phyloP scores from a whole-genome alignment of 1,140 invertebrate species.

The Hestina assimilis region DNA sequence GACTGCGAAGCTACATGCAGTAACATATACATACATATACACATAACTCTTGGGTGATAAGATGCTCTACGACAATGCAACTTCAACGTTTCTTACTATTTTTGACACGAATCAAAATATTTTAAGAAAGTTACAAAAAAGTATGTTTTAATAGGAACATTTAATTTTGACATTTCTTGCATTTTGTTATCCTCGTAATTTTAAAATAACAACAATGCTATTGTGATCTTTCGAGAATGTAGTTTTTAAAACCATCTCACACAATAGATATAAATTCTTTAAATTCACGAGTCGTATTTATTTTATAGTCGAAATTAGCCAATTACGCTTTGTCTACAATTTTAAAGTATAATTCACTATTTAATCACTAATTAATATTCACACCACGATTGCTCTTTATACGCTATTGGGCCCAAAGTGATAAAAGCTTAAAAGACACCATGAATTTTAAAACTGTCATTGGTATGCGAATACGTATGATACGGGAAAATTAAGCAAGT shows the following conservation, averaged over 20 bases:
- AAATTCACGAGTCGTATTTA: slow-evolving; percentile 17
- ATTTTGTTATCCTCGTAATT: too few species aligned
- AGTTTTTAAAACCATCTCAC: background rate
- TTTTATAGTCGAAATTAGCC: slow-evolving; percentile 25
- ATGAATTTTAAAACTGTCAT: slow-evolving; percentile 45
- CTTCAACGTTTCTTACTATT: too few species aligned
- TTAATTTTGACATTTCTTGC: too few species aligned
- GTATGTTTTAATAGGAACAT: too few species aligned
- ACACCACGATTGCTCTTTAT: slow-evolving; percentile 25
- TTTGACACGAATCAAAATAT: too few species aligned
- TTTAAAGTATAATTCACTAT: slow-evolving; percentile 11
- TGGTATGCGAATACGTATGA: slow-evolving; percentile 40
- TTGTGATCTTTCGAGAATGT: too few species aligned
- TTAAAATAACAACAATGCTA: too few species aligned
- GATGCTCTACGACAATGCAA: too few species aligned
- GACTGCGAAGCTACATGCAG: too few species aligned
- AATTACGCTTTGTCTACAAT: slow-evolving; percentile 25
- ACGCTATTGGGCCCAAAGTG: slow-evolving; percentile 36
- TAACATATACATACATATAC: too few species aligned
- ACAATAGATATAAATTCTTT: slow-evolving; percentile 8
- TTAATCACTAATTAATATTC: slow-evolving; percentile 40
- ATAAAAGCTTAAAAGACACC: slow-evolving; percentile 39
- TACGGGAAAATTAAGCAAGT: slow-evolving; percentile 40
- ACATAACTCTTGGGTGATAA: too few species aligned
- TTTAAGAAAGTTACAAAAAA: too few species aligned